Conservation (phyloP, 2,113 vertebrate species). For the Lichenostomus cassidix region DNA sequence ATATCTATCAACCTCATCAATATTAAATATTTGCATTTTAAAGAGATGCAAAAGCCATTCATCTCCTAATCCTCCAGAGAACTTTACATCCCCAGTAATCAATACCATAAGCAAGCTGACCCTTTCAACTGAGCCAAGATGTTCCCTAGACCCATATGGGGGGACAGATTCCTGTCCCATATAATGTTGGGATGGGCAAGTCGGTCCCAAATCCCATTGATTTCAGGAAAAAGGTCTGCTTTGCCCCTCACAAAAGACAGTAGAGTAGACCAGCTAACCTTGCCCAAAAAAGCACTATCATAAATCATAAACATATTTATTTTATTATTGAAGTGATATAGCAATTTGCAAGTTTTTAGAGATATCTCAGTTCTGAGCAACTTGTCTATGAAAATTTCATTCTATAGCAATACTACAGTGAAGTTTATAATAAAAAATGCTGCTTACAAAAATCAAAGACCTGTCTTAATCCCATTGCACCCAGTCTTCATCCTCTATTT, state of each 20-base stretch:
- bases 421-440: not conserved
- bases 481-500: not conserved
- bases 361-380: not conserved
- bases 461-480: not conserved
- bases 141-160: rapidly evolving
- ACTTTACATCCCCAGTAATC: not conserved
- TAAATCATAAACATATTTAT: not conserved
- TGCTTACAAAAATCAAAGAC: not conserved
- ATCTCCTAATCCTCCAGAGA: not conserved
- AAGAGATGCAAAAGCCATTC: not conserved
- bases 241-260: not conserved
- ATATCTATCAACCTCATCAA: not conserved
- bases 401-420: not conserved
- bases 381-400: not conserved
- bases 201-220: not conserved
- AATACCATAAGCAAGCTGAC: not conserved
- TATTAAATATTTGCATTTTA: not conserved
- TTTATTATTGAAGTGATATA: not conserved
- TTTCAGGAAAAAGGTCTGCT: not conserved
- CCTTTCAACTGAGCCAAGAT: not conserved
- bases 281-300: not conserved
- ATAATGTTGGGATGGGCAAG: not conserved
- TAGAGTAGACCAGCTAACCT: not conserved
- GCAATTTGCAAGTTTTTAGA: not conserved
- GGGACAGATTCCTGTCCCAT: not conserved